Evolutionary conservation across 2,113 vertebrate species (phyloP), one percentile per base, ranked within the genome.

Genomic region (Boleophthalmus pectinirostris): DNA sequence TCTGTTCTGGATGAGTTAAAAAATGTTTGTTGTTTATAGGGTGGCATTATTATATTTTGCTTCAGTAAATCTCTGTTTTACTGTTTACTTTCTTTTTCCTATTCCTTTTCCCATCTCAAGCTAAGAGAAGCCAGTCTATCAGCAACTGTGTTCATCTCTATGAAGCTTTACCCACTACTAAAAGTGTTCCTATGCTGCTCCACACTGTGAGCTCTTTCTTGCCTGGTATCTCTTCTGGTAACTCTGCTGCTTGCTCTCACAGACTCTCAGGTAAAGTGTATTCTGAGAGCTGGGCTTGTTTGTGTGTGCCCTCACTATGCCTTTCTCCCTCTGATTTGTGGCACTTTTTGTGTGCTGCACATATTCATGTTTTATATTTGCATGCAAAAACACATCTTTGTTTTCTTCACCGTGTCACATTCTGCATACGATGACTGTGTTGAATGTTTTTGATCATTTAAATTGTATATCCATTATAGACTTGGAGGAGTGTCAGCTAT

Each of bases 61-160:
- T 65, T 38, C 35, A n/a, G 18, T 79, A 67, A 73, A 61, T 69
- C 75, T 72, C 73, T 80, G 29, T 77, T 83, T 76, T 70, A 69
- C 73, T 83, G 23, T 75, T 79, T 76, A 53, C 64, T 66, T 23
- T 72, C 64, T 80, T 23, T 67, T 68, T 72, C 51, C 68, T 71
- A 38, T 49, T 66, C 65, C 76, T 54, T 67, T 70, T 33, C 77
- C 66, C 82, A 78, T 80, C 90, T 94, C 92, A 97, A 99, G 98
- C 97, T 92, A 98, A 98, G 94, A 94, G 98, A 95, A 99, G 97
- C 94, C 97, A 97, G 91, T 99, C 97, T 95, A 96, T 98, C 97
- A 96, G 96, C 98, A 99, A 96, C 96, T 98, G 97, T 97, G 96
- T 94, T 69, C 96, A 97, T 90, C 97, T 98, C 68, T 97, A 92